Base-by-base conservation (phyloP, 2,888 invertebrate species). In the Diachrysia chrysitis region DNA sequence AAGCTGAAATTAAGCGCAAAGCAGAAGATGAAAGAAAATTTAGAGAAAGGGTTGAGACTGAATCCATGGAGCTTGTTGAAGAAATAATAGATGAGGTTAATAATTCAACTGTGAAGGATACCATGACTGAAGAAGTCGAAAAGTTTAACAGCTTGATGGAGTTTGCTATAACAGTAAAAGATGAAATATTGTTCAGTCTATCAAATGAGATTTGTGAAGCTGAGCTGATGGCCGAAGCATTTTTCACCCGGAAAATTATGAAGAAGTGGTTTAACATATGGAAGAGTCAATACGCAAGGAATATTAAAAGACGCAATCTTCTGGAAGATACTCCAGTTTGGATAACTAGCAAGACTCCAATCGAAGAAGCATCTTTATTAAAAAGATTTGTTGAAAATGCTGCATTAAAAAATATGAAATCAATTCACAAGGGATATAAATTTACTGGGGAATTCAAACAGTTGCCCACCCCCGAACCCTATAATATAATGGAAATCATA, bases 251-350 rank as follows among this genome's bases (percentile, higher is more conserved):
- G 55, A 92, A 87, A 78, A 76, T 93, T 63, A 91, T 89, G 88
- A 90, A 81, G 60, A 95, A 93, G 84, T 95, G 91, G 91, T 93
- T 90, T 76, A 48, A 79, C 73, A 76, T 91, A 53, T 95, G 95
- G 95, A 90, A 84, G 73, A 86, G 83, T 63, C 87, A 93, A 58
- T 90, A 88, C 51, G 59, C 81, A 3, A 88, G 90, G 73, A 95
- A 95, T 75, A 77, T 85, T 48, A 93, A 90, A 80, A 84, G 95
- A 73, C 85, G 95, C 56, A 86, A 73, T 59, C 83, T 94, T 35
- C 83, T 95, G 29, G 91, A 94, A 74, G 90, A 92, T 59, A 95
- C 95, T 3, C 95, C 95, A 7, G 90, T 95, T 48, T 95, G 95
- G 95, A 73, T 95, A 63, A 83, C 93, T 48, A 85, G 87, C 21